phyloP scores from a whole-genome alignment of 2,888 invertebrate genomes.

The Tetheella fluctuosa region DNA sequence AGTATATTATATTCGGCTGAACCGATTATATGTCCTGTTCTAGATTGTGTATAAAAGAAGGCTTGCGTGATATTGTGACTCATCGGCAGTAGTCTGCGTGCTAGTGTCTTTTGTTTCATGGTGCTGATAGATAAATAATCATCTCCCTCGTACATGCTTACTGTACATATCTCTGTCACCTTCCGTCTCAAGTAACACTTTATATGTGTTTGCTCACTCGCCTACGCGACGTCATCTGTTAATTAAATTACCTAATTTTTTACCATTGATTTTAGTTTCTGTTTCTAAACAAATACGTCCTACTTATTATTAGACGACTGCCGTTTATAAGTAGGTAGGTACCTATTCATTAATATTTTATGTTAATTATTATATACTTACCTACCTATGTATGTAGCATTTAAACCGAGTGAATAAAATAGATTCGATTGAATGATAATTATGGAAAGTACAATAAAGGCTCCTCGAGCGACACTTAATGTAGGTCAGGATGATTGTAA shows the following conservation, averaged over 20 bases:
- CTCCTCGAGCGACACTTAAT: constrained; percentile 9
- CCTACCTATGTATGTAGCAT: neutral
- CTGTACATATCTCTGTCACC: constrained; percentile 56
- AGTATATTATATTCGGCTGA: constrained; percentile 26
- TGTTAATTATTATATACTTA: neutral
- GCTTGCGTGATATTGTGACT: constrained; percentile 55
- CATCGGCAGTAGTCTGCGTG: constrained; percentile 60
- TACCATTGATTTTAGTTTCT: constrained; percentile 13
- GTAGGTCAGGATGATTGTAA: constrained; percentile 37
- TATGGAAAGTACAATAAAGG: neutral
- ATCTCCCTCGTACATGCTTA: constrained; percentile 60
- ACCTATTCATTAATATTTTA: no score
- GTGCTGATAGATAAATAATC: constrained; percentile 55
- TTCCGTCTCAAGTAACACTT: constrained; percentile 53
- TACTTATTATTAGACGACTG: no score
- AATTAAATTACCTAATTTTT: constrained; percentile 69
- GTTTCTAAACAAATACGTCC: no score
- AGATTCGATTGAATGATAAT: constrained; percentile 18
- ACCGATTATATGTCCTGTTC: constrained; percentile 44
- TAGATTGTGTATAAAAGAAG: constrained; percentile 48
- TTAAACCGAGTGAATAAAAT: neutral
- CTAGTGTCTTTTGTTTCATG: constrained; percentile 47
- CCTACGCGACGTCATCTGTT: constrained; percentile 69
- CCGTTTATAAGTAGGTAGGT: no score
- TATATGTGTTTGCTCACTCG: constrained; percentile 56